phyloP scores from a whole-genome alignment of 1,140 invertebrate genomes.

The Lutraria rhynchaena region DNA sequence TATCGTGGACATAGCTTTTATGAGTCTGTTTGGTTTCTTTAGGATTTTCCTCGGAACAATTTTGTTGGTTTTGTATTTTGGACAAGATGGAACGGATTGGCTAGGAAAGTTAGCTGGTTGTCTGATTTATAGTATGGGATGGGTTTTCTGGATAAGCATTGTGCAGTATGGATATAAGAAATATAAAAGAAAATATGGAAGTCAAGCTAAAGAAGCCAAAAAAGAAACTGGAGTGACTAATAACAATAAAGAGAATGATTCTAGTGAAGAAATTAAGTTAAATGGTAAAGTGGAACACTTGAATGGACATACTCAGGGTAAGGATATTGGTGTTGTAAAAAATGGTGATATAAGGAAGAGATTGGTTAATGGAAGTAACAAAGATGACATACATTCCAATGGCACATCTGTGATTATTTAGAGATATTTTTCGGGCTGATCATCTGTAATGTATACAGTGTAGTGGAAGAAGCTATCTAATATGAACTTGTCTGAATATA shows the following conservation, averaged over 20 bases:
- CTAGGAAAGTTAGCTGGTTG: constrained; percentile 71
- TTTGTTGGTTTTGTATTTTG: constrained; percentile 76
- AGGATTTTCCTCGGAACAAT: constrained; percentile 75
- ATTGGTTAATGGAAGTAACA: neutral
- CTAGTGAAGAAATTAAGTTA: neutral
- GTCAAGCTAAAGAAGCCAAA: neutral
- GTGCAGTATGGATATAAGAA: constrained; percentile 75
- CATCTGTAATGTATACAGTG: too few relatives aligned
- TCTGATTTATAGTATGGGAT: constrained; percentile 76
- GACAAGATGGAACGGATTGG: constrained; percentile 73
- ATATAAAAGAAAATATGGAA: constrained; percentile 69
- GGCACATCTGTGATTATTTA: too few relatives aligned
- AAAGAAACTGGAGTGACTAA: neutral
- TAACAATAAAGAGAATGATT: constrained; percentile 8
- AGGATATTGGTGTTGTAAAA: neutral
- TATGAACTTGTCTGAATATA: too few relatives aligned
- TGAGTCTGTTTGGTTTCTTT: constrained; percentile 76
- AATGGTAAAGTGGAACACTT: constrained; percentile 6
- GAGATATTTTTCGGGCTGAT: too few relatives aligned
- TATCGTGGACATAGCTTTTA: constrained; percentile 75
- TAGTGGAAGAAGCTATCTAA: too few relatives aligned
- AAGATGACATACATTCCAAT: neutral
- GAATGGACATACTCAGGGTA: constrained; percentile 2
- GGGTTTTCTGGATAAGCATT: constrained; percentile 79
- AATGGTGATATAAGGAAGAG: constrained; percentile 24